Evolutionary conservation across 2,888 invertebrate species (phyloP), one percentile per base, ranked within the genome.

Genomic region (Globia sparganii): DNA sequence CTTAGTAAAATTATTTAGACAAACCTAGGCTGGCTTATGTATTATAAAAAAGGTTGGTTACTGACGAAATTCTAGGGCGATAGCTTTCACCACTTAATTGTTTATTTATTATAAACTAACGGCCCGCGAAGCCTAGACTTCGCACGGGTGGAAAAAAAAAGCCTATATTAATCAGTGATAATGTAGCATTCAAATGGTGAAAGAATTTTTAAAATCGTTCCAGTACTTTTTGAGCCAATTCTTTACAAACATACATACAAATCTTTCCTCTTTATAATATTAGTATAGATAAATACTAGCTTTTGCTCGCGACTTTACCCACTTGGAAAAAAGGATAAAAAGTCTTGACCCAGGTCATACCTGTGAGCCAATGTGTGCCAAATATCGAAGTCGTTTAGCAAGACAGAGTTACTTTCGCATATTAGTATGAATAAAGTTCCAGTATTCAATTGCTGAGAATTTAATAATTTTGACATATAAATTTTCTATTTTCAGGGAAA

Each of bases 401-500:
- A 40, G 4, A 43, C 43, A 13, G 43, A 43, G 49, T 49, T 49
- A 49, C 8, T 13, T 58, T 1, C 15, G 6, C 28, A 15, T 58
- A 28, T 28, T 58, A 15, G 11, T 56, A 28, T 15, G 15, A 0
- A 56, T n/a, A 0, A 13, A 1, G 56, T 28, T 58, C 15, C 28
- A 56, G 21, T 9, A 21, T 21, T 31, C 8, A 18, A 59, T 21
- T 31, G 4, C 15, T 15, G 4, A 13, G 18, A 2, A 49, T 15
- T 53, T n/a, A n/a, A 34, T 67, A 9, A 34, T 25, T 11, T 56
- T 21, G 21, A n/a, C 37, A 18, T 0, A n/a, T 0, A 65, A 46
- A 43, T 43, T 49, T 4, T 80, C 5, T 2, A 28, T 71, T 93
- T 92, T 25, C 94, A 97, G 97, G 97, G 97, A 64, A 95, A 95